phyloP scores from a whole-genome alignment of 2,888 invertebrate genomes.

The Teleogryllus oceanicus region DNA sequence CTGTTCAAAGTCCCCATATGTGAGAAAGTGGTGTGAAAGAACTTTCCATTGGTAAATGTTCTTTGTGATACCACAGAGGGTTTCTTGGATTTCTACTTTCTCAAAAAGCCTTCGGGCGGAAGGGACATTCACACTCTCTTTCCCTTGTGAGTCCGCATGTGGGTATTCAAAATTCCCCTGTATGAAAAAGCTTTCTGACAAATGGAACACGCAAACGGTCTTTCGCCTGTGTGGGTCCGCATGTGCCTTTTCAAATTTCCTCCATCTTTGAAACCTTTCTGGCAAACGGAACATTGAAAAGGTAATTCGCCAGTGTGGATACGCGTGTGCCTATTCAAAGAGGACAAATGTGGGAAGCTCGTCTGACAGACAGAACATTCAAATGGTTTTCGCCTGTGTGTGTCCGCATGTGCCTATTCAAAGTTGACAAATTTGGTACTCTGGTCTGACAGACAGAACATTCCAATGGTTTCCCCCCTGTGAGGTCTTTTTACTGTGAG shows the following conservation, averaged over 20 bases:
- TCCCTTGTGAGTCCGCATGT: conserved; percentile 4
- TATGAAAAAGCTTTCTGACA: neutral
- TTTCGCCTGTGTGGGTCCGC: neutral
- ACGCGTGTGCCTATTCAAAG: neutral
- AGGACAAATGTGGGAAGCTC: neutral
- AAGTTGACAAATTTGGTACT: neutral
- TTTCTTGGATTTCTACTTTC: neutral
- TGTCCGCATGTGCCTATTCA: neutral
- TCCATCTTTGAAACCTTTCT: neutral
- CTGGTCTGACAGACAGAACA: neutral
- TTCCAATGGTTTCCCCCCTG: neutral
- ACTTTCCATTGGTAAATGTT: neutral
- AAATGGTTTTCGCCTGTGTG: neutral
- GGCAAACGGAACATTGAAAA: neutral
- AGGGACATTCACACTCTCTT: neutral
- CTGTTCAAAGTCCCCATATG: neutral
- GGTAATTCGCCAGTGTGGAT: neutral
- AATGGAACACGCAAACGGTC: neutral
- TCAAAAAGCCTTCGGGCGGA: neutral
- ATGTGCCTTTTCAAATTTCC: neutral
- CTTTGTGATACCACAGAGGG: neutral
- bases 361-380: neutral
- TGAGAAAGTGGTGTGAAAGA: neutral
- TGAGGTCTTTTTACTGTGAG: neutral
- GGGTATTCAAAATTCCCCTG: neutral